Evolutionary conservation across 2,113 vertebrate genomes (phyloP).

Genomic region (Oncorhynchus gorbuscha): DNA sequence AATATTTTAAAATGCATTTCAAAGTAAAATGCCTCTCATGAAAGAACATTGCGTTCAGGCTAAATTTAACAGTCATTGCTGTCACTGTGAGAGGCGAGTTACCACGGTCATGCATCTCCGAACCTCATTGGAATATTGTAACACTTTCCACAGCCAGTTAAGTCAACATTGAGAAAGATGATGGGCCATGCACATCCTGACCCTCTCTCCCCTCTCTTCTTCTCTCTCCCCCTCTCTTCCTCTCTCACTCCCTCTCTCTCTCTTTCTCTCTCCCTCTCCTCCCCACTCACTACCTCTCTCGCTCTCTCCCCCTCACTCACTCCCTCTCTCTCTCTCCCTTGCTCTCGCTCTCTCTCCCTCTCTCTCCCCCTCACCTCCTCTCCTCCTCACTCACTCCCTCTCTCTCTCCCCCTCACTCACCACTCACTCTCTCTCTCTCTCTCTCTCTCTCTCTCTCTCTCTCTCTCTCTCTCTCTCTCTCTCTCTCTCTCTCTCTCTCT

Average conservation of each 20-base stretch:
- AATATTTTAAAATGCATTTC: constrained; percentile 63
- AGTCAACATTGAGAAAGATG: constrained; percentile 9
- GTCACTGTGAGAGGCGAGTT: constrained; percentile 3
- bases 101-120: background rate
- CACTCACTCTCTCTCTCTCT: too few relatives aligned
- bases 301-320: too few relatives aligned
- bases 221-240: too few relatives aligned
- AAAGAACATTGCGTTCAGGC: constrained; percentile 53
- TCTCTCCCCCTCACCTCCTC: too few relatives aligned
- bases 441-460: too few relatives aligned
- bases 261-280: too few relatives aligned
- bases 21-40: constrained; percentile 56
- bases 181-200: background rate
- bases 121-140: constrained; percentile 41
- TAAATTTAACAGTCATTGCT: constrained; percentile 55
- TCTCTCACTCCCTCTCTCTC: too few relatives aligned
- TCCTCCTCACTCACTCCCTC: too few relatives aligned
- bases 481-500: background rate
- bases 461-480: too few relatives aligned
- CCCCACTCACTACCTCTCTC: accelerated
- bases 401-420: too few relatives aligned
- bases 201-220: too few relatives aligned
- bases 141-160: constrained; percentile 14
- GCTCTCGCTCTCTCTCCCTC: accelerated
- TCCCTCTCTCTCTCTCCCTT: too few relatives aligned